Evolutionary conservation across 2,113 vertebrate genomes (phyloP).

Genomic region (Tachuris rubrigastra): DNA sequence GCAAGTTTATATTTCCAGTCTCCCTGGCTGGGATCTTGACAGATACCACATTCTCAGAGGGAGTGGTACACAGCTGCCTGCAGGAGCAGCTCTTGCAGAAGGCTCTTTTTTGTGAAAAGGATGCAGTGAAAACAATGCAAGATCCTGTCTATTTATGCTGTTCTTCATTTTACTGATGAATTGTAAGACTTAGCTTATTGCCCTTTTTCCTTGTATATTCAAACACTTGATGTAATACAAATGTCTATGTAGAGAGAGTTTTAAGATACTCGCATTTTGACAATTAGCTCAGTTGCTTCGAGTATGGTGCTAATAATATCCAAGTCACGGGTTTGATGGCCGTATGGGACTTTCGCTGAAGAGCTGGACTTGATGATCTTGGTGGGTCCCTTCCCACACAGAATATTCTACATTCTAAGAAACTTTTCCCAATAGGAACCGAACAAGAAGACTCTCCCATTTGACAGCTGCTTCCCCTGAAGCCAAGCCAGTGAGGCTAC

Average conservation of each 20-base stretch:
- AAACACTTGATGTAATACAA: background rate
- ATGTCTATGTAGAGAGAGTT: background rate
- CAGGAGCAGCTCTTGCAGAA: background rate
- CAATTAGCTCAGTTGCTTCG: background rate
- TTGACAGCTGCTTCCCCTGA: background rate
- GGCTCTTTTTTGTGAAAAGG: background rate
- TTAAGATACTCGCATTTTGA: background rate
- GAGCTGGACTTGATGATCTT: background rate
- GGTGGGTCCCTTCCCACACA: background rate
- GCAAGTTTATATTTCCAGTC: background rate
- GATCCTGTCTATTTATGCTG: background rate
- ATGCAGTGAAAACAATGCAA: background rate
- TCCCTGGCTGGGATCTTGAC: background rate
- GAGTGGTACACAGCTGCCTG: background rate
- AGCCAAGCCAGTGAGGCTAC: background rate
- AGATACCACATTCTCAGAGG: background rate
- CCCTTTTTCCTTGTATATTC: background rate
- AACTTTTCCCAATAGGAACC: background rate
- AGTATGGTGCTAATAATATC: background rate
- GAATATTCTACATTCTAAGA: background rate
- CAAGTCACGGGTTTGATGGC: background rate
- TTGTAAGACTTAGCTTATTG: background rate
- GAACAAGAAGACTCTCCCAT: background rate
- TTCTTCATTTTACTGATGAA: background rate
- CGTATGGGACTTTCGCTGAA: background rate